Evolutionary conservation across 2,888 invertebrate genomes (phyloP).

Genomic region (Willowsia nigromaculata): DNA sequence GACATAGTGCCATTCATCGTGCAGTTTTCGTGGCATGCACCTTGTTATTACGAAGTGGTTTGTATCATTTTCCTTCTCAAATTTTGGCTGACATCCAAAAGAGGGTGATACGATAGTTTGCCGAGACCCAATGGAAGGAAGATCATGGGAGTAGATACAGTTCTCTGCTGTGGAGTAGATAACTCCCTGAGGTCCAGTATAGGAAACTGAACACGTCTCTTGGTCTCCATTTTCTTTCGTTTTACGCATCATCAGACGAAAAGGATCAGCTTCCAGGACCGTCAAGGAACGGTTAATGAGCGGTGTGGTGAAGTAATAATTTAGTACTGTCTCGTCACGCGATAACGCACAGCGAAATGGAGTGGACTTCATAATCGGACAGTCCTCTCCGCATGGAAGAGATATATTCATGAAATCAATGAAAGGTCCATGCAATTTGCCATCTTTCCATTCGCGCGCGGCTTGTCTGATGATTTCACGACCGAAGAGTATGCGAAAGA

Average conservation of each 20-base stretch:
- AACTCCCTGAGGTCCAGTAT: constrained; percentile 58
- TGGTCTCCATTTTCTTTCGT: neutral
- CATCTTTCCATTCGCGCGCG: neutral
- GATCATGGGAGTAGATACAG: constrained; percentile 39
- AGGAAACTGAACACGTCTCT: constrained; percentile 51
- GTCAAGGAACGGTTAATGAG: neutral
- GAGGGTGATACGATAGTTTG: constrained; percentile 29
- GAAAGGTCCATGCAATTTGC: constrained; percentile 10
- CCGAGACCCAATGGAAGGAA: neutral
- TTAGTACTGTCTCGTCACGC: neutral
- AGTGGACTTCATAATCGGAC: neutral
- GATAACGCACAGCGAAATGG: constrained; percentile 6
- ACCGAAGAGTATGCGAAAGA: neutral
- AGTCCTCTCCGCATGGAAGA: neutral
- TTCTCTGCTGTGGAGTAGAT: neutral
- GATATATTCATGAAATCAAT: constrained; percentile 61
- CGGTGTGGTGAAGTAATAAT: constrained; percentile 48
- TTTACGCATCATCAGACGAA: constrained; percentile 6
- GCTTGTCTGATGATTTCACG: neutral
- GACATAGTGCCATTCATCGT: constrained; percentile 43
- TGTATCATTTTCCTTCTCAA: neutral
- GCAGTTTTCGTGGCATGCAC: neutral
- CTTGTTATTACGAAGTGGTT: constrained; percentile 5
- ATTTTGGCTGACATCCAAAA: constrained; percentile 18
- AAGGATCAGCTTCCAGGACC: constrained; percentile 60